phyloP scores from a whole-genome alignment of 1,140 invertebrate genomes.

The Stegodyphus dumicola region DNA sequence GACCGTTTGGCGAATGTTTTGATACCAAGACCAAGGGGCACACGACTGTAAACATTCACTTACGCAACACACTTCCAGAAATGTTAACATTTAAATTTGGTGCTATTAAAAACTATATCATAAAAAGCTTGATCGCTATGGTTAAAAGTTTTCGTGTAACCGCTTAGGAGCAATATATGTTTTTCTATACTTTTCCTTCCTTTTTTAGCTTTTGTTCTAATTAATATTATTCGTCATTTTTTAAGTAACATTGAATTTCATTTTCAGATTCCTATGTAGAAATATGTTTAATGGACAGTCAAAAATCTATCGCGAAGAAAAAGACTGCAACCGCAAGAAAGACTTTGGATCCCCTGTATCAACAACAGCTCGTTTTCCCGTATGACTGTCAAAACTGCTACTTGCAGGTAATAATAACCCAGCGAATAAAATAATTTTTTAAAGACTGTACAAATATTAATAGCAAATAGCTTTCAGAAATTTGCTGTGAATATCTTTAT shows the following conservation, averaged over 20 bases:
- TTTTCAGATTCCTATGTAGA: constrained; percentile 95
- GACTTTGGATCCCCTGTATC: constrained; percentile 96
- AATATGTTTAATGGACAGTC: constrained; percentile 97
- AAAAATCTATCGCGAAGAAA: constrained; percentile 95
- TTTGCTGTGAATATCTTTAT: no score
- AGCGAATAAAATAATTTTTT: no score
- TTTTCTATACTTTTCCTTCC: neutral
- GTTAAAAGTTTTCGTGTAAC: neutral
- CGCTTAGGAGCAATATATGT: neutral
- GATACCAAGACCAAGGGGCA: no score
- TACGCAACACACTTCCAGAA: no score
- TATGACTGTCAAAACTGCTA: constrained; percentile 93
- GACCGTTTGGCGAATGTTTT: no score
- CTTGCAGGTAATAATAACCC: constrained; percentile 81
- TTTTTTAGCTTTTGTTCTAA: no score
- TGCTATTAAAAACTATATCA: no score
- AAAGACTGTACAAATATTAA: no score
- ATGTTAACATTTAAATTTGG: no score
- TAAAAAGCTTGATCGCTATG: neutral
- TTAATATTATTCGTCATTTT: no score
- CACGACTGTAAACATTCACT: no score
- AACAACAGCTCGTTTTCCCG: constrained; percentile 92
- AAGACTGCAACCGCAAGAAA: constrained; percentile 92
- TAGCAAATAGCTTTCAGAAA: no score
- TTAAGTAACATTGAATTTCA: constrained; percentile 33